phyloP scores from a whole-genome alignment of 2,888 invertebrate species.

The Ophonus ardosiacus region DNA sequence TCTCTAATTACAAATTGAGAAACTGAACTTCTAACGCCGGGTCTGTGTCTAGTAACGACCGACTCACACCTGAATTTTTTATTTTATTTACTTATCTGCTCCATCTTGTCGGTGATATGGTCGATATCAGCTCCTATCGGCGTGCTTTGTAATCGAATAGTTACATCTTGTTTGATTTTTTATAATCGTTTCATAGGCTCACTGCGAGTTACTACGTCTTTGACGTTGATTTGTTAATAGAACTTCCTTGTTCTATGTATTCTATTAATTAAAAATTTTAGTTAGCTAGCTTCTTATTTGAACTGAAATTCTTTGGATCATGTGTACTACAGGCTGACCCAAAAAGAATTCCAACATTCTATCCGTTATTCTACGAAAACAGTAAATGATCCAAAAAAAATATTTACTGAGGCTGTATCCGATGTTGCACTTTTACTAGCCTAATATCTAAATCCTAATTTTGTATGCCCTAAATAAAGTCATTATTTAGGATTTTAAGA shows the following conservation, averaged over 20 bases:
- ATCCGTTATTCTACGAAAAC: too few species aligned
- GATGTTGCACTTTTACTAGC: too few species aligned
- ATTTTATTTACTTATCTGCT: constrained; percentile 60
- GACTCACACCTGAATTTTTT: constrained; percentile 58
- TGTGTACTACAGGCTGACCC: neutral
- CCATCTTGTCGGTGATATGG: constrained; percentile 55
- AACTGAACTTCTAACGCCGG: constrained; percentile 53
- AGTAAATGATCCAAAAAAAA: too few species aligned
- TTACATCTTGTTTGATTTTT: constrained; percentile 58
- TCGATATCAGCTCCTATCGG: constrained; percentile 57
- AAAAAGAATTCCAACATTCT: too few species aligned
- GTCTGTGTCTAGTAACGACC: constrained; percentile 37
- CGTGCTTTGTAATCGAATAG: constrained; percentile 59
- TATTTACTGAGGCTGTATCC: too few species aligned
- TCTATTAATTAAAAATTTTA: constrained; percentile 51
- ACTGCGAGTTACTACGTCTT: neutral
- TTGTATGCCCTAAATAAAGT: too few species aligned
- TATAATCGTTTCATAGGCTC: constrained; percentile 28
- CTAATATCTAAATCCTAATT: too few species aligned
- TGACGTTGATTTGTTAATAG: constrained; percentile 57
- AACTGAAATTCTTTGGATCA: neutral
- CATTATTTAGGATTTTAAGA: too few species aligned
- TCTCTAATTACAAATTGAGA: constrained; percentile 61
- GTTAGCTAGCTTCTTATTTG: neutral
- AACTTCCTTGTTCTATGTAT: constrained; percentile 53